Conservation (phyloP, 2,888 invertebrate species). For the Pimpla rufipes region DNA sequence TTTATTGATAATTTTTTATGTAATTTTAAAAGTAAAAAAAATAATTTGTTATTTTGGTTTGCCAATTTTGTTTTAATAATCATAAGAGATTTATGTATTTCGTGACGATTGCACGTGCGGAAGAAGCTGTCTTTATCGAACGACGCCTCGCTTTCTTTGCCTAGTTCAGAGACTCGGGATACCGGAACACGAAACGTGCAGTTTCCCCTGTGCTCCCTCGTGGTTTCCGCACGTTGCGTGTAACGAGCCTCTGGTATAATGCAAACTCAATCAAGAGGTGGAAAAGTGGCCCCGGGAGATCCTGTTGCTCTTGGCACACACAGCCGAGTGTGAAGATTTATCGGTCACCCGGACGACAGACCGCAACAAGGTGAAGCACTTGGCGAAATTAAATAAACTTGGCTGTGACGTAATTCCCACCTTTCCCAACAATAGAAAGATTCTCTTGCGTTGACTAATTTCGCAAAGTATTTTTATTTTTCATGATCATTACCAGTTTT, state of each 20-base stretch:
- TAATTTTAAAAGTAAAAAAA: too few relatives aligned
- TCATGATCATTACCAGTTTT: too few relatives aligned
- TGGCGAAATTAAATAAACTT: too few relatives aligned
- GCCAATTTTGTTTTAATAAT: background rate
- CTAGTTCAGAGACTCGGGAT: slow-evolving; percentile 39
- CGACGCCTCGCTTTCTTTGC: slow-evolving; percentile 39
- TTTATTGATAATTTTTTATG: too few relatives aligned
- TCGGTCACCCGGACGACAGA: slow-evolving; percentile 36
- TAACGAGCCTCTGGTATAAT: background rate
- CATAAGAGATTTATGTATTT: background rate
- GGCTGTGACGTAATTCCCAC: background rate
- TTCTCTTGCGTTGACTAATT: too few relatives aligned
- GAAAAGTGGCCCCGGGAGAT: slow-evolving; percentile 42
- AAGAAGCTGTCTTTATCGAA: slow-evolving; percentile 24
- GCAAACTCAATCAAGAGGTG: slow-evolving; percentile 33
- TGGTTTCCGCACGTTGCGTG: background rate
- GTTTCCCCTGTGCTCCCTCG: slow-evolving; percentile 26
- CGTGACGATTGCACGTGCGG: background rate
- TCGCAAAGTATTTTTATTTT: too few relatives aligned
- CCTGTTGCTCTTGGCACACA: slow-evolving; percentile 3
- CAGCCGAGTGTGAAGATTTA: slow-evolving; percentile 59
- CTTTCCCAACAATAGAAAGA: background rate
- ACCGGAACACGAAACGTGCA: slow-evolving; percentile 47
- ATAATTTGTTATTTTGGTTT: too few relatives aligned
- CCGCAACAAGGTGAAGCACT: background rate